phyloP scores from a whole-genome alignment of 2,797 vertebrate genomes.

The Hydrophis major region DNA sequence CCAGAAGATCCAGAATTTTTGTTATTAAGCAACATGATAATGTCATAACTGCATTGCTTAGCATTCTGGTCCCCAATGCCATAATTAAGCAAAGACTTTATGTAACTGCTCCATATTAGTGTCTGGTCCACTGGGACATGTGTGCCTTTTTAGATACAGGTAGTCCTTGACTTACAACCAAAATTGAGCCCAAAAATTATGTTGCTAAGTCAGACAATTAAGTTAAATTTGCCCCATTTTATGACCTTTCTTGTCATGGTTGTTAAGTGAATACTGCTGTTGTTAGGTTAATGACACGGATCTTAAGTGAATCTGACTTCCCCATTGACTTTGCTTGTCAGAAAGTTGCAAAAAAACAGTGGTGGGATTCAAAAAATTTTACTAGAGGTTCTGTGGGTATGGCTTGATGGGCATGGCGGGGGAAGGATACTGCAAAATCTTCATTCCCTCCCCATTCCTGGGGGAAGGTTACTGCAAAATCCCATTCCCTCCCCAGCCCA shows the following conservation, averaged over 20 bases:
- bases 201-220: background rate
- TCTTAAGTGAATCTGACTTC: too few relatives aligned
- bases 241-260: background rate
- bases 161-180: background rate
- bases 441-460: too few relatives aligned
- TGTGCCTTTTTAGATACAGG: background rate
- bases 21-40: background rate
- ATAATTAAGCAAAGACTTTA: background rate
- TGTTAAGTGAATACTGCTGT: background rate
- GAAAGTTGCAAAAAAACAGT: background rate
- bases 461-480: too few relatives aligned
- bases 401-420: too few relatives aligned
- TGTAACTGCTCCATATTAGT: background rate
- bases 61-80: background rate
- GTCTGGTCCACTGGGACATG: background rate
- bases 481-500: too few relatives aligned
- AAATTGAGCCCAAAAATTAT: background rate
- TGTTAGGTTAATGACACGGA: background rate
- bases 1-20: background rate
- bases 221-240: background rate
- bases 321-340: background rate
- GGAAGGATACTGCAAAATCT: too few relatives aligned
- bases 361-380: too few relatives aligned
- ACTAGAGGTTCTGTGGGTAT: too few relatives aligned
- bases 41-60: background rate